Evolutionary conservation across 2,797 vertebrate genomes (phyloP).

Genomic region (Acanthurus tractus): DNA sequence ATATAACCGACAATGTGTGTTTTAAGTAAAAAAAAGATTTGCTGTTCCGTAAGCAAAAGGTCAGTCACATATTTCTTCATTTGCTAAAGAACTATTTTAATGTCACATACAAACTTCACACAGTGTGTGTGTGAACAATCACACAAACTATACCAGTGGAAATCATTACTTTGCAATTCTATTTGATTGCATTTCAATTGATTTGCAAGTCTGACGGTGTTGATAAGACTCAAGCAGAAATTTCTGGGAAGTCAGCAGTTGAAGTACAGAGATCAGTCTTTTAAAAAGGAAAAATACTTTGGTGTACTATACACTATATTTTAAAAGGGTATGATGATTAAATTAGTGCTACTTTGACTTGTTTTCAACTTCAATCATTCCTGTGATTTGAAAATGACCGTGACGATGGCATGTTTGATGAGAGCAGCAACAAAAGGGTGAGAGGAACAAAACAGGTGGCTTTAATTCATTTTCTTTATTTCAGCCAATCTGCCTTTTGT

Average conservation of each 20-base stretch:
- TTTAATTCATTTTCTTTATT: background rate
- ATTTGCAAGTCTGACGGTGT: conserved; percentile 30
- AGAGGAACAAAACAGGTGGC: background rate
- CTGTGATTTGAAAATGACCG: no score
- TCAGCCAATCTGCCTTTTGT: background rate
- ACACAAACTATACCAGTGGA: conserved; percentile 11
- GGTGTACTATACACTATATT: no score
- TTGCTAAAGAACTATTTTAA: background rate
- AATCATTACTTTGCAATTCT: conserved; percentile 36
- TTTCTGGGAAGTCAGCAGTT: background rate
- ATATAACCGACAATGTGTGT: background rate
- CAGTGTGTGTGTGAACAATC: conserved; percentile 22
- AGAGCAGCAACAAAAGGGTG: background rate
- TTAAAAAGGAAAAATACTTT: background rate
- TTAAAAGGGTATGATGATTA: no score
- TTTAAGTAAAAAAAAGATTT: background rate
- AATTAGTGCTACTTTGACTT: no score
- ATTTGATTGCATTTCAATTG: conserved; percentile 31
- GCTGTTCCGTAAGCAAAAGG: background rate
- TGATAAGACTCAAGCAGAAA: conserved; percentile 24
- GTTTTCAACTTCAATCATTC: no score
- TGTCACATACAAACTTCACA: background rate
- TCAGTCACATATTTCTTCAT: background rate
- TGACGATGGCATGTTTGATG: background rate
- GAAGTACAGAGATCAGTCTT: background rate